Evolutionary conservation across 2,797 vertebrate genomes (phyloP).

Genomic region (Varecia variegata): DNA sequence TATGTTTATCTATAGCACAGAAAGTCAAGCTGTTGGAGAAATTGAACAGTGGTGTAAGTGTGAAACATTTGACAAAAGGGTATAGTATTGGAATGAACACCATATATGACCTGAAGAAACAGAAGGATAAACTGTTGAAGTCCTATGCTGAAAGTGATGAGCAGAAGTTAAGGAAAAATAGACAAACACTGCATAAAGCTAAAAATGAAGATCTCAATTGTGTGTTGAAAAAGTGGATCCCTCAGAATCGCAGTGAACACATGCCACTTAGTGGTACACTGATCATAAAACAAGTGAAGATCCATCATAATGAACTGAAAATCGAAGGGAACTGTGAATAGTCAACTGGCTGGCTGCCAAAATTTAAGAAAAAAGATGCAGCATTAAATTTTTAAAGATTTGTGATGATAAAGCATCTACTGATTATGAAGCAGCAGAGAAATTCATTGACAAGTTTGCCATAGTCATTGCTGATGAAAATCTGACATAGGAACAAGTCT

Average conservation of each 20-base stretch:
- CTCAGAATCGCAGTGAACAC: background rate
- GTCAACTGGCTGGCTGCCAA: background rate
- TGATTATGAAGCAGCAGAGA: background rate
- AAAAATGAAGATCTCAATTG: background rate
- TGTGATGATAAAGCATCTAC: background rate
- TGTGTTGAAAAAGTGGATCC: background rate
- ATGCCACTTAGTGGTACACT: background rate
- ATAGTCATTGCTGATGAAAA: background rate
- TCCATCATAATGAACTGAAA: background rate
- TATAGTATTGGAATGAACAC: background rate
- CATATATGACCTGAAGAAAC: background rate
- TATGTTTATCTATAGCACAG: background rate
- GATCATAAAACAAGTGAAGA: background rate
- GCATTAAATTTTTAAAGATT: background rate
- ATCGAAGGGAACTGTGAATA: background rate
- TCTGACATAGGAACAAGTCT: background rate
- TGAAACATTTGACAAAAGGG: background rate
- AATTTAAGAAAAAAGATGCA: background rate
- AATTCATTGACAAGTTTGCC: background rate
- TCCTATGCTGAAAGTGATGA: background rate
- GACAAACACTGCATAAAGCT: background rate
- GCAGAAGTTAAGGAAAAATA: background rate
- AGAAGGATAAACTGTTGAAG: background rate
- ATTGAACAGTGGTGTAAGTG: background rate
- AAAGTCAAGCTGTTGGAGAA: background rate